These are phyloP conservation scores for Aspidiotus destructor DNA, from an alignment of 2,888 invertebrate species.

Conservation along the genomic window DNA sequence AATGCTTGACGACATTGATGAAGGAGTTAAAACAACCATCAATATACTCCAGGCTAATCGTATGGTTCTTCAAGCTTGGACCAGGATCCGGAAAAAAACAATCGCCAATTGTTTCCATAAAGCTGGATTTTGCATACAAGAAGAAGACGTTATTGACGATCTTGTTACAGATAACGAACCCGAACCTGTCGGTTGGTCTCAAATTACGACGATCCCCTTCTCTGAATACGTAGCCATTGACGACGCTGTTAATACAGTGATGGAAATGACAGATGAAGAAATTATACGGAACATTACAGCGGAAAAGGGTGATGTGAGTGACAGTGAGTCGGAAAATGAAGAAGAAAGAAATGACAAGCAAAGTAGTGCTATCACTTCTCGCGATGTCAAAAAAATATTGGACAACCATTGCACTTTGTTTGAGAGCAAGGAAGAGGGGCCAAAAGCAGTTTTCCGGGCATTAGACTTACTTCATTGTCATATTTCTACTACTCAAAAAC, in stretches of 20 bases:
- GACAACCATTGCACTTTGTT: not conserved
- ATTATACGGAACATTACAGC: not conserved
- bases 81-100: too few relatives aligned
- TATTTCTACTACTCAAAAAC: not conserved
- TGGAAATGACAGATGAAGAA: not conserved
- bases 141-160: too few relatives aligned
- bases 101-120: too few relatives aligned
- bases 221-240: not conserved
- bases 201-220: too few relatives aligned
- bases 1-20: too few relatives aligned
- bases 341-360: not conserved
- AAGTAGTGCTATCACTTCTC: not conserved
- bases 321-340: not conserved
- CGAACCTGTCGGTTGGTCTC: too few relatives aligned
- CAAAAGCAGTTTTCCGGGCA: not conserved
- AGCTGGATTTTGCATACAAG: too few relatives aligned
- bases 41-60: too few relatives aligned
- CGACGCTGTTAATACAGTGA: not conserved
- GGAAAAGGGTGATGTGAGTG: not conserved
- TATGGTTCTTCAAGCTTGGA: too few relatives aligned
- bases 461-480: not conserved
- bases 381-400: not conserved
- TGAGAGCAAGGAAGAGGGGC: not conserved
- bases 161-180: too few relatives aligned
- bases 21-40: too few relatives aligned